Evolutionary conservation across 2,888 invertebrate genomes (phyloP).

Genomic region (Sarcophaga variegata): DNA sequence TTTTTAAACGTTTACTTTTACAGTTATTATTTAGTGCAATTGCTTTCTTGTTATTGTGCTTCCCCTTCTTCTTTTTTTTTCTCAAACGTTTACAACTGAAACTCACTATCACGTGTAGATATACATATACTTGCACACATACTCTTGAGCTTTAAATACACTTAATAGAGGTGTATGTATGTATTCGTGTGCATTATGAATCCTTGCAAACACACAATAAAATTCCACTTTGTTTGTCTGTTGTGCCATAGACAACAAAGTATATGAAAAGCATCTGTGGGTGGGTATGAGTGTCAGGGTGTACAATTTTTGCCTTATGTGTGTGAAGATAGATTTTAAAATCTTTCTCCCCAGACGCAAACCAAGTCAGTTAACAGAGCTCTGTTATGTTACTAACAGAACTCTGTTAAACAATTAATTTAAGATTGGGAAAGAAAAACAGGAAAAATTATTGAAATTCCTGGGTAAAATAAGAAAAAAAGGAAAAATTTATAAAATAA

Average conservation of each 20-base stretch:
- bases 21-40: conserved; percentile 33
- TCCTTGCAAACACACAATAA: conserved; percentile 76
- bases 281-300: conserved; percentile 72
- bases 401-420: too few species aligned
- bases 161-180: not conserved
- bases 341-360: too few species aligned
- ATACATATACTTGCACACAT: not conserved
- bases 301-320: conserved; percentile 3
- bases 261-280: conserved; percentile 36
- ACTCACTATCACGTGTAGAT: not conserved
- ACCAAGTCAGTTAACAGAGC: too few species aligned
- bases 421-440: too few species aligned
- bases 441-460: too few species aligned
- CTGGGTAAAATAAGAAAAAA: too few species aligned
- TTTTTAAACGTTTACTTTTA: not conserved
- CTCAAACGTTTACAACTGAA: conserved; percentile 42
- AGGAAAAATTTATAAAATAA: too few species aligned
- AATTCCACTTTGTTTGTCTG: conserved; percentile 68
- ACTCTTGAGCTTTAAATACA: too few species aligned
- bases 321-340: too few species aligned
- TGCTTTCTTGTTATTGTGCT: conserved; percentile 26
- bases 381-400: too few species aligned
- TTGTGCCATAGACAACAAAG: conserved; percentile 65
- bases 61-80: not conserved
- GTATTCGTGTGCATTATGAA: conserved; percentile 72